Evolutionary conservation across 2,888 invertebrate genomes (phyloP), one percentile per base, ranked within the genome.

Genomic region (Drosophila parthenogenetica): DNA sequence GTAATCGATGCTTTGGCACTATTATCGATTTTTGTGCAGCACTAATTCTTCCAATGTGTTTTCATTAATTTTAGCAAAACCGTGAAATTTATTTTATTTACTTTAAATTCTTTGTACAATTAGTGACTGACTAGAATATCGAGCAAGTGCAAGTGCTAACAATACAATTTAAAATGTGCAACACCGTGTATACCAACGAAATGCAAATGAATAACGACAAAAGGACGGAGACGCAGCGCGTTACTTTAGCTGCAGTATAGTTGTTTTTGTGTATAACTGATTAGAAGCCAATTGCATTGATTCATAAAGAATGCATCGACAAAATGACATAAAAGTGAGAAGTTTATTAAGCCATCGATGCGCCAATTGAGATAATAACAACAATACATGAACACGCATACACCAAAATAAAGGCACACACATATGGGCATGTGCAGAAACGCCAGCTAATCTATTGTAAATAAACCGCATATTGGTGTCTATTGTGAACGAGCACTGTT

Each of bases 401-500:
- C 17, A 54, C 29, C 11, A 39, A 69, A 32, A 13, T 50, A 32
- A 22, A 53, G 2, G 39, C 11, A 14, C 35, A 70, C 49, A 51
- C 25, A 51, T 25, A 42, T 5, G 60, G 58, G 55, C 77, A 73
- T 80, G 76, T 73, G 66, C 64, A 65, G 51, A 49, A 63, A 60
- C 53, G 59, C 45, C 53, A 65, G 68, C 54, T 87, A 79, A 83
- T 83, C 83, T 83, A 74, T 73, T 83, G 83, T 86, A 83, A 83
- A 83, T 87, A 83, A 85, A 86, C 69, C 68, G 63, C 65, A 77
- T 59, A 67, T 64, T 66, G 54, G 62, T 60, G 72, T 62, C 84
- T 78, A 87, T 74, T 87, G 86, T 87, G 82, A 87, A 85, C 72
- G 59, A 66, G 35, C 53, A 66, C 73, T 81, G 79, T 77, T 85